These are phyloP conservation scores for Drosophila bocki DNA, from an alignment of 1,140 invertebrate species.

Conservation along the genomic window DNA sequence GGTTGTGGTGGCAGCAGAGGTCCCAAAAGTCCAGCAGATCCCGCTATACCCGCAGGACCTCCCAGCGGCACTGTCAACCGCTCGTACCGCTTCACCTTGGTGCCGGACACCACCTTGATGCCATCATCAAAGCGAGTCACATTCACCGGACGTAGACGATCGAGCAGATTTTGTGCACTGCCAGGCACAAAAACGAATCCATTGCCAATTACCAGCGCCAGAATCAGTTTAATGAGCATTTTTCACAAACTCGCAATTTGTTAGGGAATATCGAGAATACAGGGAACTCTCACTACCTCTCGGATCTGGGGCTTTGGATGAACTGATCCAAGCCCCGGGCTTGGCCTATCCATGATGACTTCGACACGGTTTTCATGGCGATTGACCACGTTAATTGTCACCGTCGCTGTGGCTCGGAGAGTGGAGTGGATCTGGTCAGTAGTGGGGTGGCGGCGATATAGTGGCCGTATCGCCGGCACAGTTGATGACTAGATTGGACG, in stretches of 20 bases:
- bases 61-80: constrained; percentile 69
- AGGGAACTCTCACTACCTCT: constrained; percentile 24
- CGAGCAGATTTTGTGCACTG: constrained; percentile 71
- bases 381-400: constrained; percentile 77
- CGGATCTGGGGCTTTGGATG: constrained; percentile 28
- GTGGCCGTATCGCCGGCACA: constrained; percentile 44
- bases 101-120: constrained; percentile 79
- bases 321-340: constrained; percentile 51
- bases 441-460: constrained; percentile 30
- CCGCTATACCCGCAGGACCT: constrained; percentile 52
- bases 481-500: constrained; percentile 60
- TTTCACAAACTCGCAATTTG: background rate
- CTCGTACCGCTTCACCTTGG: constrained; percentile 81
- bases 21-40: constrained; percentile 55
- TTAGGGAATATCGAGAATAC: background rate
- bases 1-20: constrained; percentile 62
- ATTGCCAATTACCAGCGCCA: constrained; percentile 44
- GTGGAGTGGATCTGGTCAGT: constrained; percentile 33
- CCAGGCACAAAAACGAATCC: constrained; percentile 60
- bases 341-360: constrained; percentile 67
- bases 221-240: constrained; percentile 53
- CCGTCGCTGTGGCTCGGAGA: constrained; percentile 9
- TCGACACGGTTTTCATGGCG: constrained; percentile 83
- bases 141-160: constrained; percentile 65
- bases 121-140: constrained; percentile 61